Conservation (phyloP, 2,888 invertebrate species). For the Bruchidius siliquastri region DNA sequence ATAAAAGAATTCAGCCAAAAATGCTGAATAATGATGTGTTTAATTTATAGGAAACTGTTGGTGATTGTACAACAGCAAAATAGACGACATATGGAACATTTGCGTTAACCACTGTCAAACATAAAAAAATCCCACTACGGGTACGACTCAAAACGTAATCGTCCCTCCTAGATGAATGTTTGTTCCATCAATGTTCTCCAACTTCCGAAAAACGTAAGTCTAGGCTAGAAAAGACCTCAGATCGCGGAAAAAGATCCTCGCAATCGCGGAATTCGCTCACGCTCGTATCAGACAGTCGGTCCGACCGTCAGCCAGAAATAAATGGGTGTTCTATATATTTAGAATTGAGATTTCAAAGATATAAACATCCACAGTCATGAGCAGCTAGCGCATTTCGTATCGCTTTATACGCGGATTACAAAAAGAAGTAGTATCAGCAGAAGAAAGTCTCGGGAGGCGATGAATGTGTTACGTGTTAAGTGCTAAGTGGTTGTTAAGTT, state of each 20-base stretch:
- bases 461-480: not conserved
- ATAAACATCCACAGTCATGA: constrained; percentile 23
- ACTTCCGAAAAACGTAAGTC: not conserved
- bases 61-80: too few species aligned
- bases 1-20: too few species aligned
- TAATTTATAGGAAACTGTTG: too few species aligned
- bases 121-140: too few species aligned
- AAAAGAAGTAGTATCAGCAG: not conserved
- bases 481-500: not conserved
- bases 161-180: too few species aligned
- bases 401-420: not conserved
- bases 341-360: constrained; percentile 38
- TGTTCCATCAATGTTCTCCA: not conserved
- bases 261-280: not conserved
- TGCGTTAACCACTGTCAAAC: too few species aligned
- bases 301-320: constrained; percentile 34
- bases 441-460: not conserved
- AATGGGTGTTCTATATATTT: constrained; percentile 36
- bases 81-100: too few species aligned
- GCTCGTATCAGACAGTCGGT: not conserved
- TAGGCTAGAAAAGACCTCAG: not conserved
- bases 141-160: too few species aligned
- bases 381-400: not conserved
- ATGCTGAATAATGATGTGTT: too few species aligned
- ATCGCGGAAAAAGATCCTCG: not conserved